Conservation (phyloP, 2,888 invertebrate genomes). For the Meta bourneti region DNA sequence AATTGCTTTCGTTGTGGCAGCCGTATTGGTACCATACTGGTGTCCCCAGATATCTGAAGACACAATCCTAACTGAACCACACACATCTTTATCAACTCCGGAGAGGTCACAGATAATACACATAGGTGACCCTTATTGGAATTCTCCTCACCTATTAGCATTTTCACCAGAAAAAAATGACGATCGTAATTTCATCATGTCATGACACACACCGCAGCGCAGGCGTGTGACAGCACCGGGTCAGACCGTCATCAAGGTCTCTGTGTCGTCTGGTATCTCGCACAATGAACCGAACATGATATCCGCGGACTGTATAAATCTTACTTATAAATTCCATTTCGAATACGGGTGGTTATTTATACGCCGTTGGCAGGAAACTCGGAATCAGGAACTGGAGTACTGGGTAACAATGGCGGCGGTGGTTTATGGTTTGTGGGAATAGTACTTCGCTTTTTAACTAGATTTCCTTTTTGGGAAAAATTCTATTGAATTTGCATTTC, state of each 20-base stretch:
- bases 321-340: not conserved
- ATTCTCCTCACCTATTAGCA: too few species aligned
- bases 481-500: too few species aligned
- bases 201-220: not conserved
- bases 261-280: not conserved
- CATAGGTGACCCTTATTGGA: too few species aligned
- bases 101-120: too few species aligned
- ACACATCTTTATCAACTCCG: too few species aligned
- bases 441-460: not conserved
- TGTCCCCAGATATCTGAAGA: too few species aligned
- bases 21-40: too few species aligned
- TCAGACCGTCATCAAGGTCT: not conserved
- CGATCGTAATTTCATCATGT: not conserved
- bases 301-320: not conserved
- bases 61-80: too few species aligned
- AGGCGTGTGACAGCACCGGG: not conserved
- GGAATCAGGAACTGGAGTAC: not conserved
- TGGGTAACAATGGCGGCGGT: slow-evolving; percentile 17
- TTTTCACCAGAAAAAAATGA: not conserved
- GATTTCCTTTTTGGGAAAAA: not conserved
- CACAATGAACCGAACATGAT: not conserved
- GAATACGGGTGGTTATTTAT: not conserved
- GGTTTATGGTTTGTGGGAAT: not conserved
- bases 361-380: not conserved
- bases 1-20: too few species aligned